Conservation (phyloP, 2,888 invertebrate genomes). For the Phania funesta region DNA sequence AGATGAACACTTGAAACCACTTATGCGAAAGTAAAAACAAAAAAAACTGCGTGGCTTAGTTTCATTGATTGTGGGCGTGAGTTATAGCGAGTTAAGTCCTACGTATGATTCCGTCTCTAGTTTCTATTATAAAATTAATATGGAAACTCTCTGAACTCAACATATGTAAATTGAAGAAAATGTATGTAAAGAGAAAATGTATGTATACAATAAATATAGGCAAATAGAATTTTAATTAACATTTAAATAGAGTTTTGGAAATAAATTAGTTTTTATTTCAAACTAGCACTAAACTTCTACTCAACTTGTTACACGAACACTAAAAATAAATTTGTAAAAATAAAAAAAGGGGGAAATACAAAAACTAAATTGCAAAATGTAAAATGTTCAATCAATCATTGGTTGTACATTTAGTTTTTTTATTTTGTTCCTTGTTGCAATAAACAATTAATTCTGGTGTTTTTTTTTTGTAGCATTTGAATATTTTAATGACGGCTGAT, state of each 20-base stretch:
- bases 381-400: slow-evolving; percentile 50
- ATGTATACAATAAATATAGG: not conserved
- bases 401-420: slow-evolving; percentile 5
- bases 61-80: no score
- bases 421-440: not conserved
- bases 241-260: slow-evolving; percentile 2
- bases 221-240: slow-evolving; percentile 35
- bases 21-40: no score
- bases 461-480: not conserved
- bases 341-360: not conserved
- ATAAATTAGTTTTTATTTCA: not conserved
- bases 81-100: no score
- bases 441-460: slow-evolving; percentile 23
- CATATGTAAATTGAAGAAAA: no score
- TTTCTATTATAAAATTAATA: no score
- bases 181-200: not conserved
- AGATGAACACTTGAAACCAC: no score
- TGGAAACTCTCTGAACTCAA: no score
- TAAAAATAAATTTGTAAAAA: not conserved
- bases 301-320: not conserved
- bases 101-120: no score
- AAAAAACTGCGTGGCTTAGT: no score
- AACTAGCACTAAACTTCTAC: not conserved
- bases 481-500: slow-evolving; percentile 9
- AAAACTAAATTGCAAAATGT: not conserved